Evolutionary conservation across 2,888 invertebrate genomes (phyloP).

Genomic region (Adelognathus sp.): DNA sequence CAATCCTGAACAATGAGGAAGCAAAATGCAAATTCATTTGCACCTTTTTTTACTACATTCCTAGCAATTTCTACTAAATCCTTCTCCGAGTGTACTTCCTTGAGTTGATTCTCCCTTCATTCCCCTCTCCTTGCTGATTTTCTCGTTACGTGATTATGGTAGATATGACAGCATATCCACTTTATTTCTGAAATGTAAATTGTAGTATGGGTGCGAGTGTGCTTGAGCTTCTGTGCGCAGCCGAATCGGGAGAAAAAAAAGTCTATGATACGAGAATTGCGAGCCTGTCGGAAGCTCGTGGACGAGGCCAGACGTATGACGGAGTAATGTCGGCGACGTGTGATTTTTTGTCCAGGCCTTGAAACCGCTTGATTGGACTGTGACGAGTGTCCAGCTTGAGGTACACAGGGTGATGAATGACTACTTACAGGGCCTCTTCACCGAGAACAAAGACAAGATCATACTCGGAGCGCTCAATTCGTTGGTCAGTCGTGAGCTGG

Average conservation of each 20-base stretch:
- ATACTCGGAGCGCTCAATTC: conserved; percentile 95
- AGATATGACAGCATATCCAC: not conserved
- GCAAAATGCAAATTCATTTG: no score
- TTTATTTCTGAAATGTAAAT: not conserved
- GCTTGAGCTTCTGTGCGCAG: not conserved
- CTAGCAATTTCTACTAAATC: no score
- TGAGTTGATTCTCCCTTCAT: not conserved
- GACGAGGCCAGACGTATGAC: not conserved
- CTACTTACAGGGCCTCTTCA: conserved; percentile 92
- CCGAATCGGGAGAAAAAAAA: not conserved
- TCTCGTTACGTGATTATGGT: not conserved
- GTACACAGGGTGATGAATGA: conserved; percentile 72
- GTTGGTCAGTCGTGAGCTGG: conserved; percentile 88
- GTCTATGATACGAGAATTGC: not conserved
- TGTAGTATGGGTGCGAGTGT: no score
- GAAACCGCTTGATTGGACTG: conserved; percentile 78
- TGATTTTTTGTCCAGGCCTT: conserved; percentile 73
- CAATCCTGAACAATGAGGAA: no score
- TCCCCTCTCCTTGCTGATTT: not conserved
- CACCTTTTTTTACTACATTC: no score
- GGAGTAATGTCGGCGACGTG: conserved; percentile 6
- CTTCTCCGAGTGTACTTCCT: not conserved
- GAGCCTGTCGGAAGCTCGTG: not conserved
- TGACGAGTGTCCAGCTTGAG: conserved; percentile 74
- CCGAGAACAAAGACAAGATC: conserved; percentile 98